Conservation (phyloP, 2,797 vertebrate species). For the Lindbergichthys nudifrons region DNA sequence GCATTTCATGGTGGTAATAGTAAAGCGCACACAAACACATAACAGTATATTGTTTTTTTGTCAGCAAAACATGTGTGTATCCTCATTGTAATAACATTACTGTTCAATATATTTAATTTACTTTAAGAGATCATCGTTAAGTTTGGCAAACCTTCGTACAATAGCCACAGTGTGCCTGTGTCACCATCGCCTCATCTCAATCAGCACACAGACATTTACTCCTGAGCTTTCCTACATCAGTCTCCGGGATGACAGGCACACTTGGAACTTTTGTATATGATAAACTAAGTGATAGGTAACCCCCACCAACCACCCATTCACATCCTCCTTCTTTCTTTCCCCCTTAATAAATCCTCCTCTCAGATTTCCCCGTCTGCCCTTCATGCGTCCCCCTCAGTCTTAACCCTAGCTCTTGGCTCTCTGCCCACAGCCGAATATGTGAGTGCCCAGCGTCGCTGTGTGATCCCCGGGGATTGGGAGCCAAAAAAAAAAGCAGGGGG, state of each 20-base stretch:
- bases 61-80: constrained; percentile 15
- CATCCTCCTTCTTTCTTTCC: constrained; percentile 51
- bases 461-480: constrained; percentile 58
- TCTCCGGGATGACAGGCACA: constrained; percentile 66
- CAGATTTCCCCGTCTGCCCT: constrained; percentile 60
- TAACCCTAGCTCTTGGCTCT: constrained; percentile 64
- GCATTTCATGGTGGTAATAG: constrained; percentile 35
- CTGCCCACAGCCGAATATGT: constrained; percentile 61
- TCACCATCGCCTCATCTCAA: constrained; percentile 74
- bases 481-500: constrained; percentile 29
- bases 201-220: constrained; percentile 74
- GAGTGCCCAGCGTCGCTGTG: constrained; percentile 67
- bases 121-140: constrained; percentile 41
- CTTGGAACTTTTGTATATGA: constrained; percentile 77
- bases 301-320: constrained; percentile 50
- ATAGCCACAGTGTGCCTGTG: constrained; percentile 61
- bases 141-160: constrained; percentile 48
- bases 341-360: constrained; percentile 66
- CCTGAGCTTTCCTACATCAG: constrained; percentile 52
- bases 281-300: constrained; percentile 79
- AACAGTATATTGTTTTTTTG: constrained; percentile 24
- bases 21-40: constrained; percentile 42
- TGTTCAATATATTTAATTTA: constrained; percentile 51
- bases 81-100: constrained; percentile 23
- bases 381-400: constrained; percentile 15